Evolutionary conservation across 2,888 invertebrate genomes (phyloP).

Genomic region (Chaitophorus viminalis): DNA sequence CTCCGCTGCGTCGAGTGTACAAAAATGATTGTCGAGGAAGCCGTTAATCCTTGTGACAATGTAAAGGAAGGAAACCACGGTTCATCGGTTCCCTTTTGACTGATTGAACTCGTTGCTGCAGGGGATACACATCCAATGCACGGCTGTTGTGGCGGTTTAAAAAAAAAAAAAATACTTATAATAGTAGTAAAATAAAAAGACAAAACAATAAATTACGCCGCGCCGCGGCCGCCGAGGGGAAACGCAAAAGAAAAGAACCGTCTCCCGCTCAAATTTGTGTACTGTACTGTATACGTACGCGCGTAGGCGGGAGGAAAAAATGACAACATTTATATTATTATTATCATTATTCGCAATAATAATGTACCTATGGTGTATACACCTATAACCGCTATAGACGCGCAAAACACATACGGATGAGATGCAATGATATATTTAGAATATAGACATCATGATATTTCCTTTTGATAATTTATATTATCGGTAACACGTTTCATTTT

Average conservation of each 20-base stretch:
- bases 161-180: not conserved
- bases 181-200: conserved; percentile 1
- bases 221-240: conserved; percentile 1
- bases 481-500: not conserved
- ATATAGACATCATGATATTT: too few species aligned
- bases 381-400: too few species aligned
- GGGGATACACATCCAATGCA: conserved; percentile 14
- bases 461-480: too few species aligned
- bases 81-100: conserved; percentile 62
- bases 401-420: too few species aligned
- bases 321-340: not conserved
- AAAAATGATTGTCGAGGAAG: conserved; percentile 50
- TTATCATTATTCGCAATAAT: not conserved
- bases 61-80: conserved; percentile 62
- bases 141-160: not conserved
- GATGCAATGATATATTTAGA: too few species aligned
- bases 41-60: conserved; percentile 61
- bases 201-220: conserved; percentile 35
- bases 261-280: not conserved
- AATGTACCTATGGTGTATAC: too few species aligned
- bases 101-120: conserved; percentile 47
- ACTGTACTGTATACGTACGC: too few species aligned
- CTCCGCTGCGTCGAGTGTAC: conserved; percentile 7
- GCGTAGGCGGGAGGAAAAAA: not conserved
- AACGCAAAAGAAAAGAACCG: conserved; percentile 45